These are phyloP conservation scores for Oreocharis arfaki DNA, from an alignment of 2,113 vertebrate species.

Conservation along the genomic window DNA sequence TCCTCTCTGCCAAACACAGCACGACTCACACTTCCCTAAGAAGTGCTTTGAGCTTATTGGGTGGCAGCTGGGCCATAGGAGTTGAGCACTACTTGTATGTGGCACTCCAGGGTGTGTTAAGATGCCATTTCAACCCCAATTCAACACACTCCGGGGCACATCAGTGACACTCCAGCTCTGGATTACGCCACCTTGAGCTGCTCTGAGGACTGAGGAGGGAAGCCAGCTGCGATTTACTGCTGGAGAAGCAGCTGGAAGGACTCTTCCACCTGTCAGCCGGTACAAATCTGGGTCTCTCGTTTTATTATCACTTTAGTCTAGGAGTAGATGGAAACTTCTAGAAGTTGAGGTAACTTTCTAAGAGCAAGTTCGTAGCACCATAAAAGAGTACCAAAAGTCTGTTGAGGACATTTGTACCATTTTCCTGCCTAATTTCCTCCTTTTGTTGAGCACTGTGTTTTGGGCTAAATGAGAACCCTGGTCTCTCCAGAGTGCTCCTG, in stretches of 20 bases:
- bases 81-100: fast-evolving
- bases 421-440: neutral
- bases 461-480: neutral
- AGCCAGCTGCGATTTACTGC: neutral
- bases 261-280: neutral
- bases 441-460: neutral
- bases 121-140: neutral
- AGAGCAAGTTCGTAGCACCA: neutral
- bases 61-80: neutral
- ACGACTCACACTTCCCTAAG: neutral
- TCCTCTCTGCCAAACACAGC: neutral
- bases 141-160: neutral
- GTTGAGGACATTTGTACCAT: neutral
- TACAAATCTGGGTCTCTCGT: neutral
- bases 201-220: neutral
- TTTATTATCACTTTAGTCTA: neutral
- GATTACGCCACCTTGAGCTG: neutral
- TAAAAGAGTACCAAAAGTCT: neutral
- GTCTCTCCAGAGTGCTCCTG: fast-evolving
- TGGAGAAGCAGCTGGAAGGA: neutral
- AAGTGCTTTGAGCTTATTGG: neutral
- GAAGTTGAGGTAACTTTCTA: neutral
- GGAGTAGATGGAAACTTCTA: neutral
- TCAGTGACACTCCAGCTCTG: neutral
- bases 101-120: neutral